Conservation (phyloP, 2,797 vertebrate species). For the Silurus aristotelis region DNA sequence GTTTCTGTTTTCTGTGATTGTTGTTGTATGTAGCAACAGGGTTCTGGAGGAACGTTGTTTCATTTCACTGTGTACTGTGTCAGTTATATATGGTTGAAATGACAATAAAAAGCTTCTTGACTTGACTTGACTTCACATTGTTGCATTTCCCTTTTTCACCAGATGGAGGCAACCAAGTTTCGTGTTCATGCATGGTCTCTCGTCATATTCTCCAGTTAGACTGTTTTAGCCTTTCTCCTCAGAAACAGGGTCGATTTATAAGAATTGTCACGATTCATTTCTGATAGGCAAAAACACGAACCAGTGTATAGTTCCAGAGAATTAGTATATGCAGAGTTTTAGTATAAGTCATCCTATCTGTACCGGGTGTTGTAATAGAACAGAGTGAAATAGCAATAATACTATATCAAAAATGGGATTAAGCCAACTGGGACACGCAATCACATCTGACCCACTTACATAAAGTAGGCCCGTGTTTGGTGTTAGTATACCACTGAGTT, state of each 20-base stretch:
- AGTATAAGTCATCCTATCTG: not conserved
- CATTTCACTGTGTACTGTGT: too few species aligned
- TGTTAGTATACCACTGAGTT: not conserved
- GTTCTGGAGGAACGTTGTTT: too few species aligned
- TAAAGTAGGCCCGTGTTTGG: not conserved
- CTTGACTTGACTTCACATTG: not conserved
- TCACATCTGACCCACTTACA: constrained; percentile 11
- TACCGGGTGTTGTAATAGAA: not conserved
- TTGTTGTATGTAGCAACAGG: too few species aligned
- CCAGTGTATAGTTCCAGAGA: not conserved
- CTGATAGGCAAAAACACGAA: not conserved
- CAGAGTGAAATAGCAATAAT: not conserved
- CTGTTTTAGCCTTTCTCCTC: not conserved
- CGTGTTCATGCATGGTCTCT: not conserved
- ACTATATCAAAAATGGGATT: constrained; percentile 7
- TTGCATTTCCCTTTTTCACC: constrained; percentile 15
- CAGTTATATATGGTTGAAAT: too few species aligned
- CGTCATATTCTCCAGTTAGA: not conserved
- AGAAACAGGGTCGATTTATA: not conserved
- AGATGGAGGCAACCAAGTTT: constrained; percentile 49
- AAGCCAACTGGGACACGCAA: not conserved
- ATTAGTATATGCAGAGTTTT: not conserved
- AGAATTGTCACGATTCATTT: not conserved
- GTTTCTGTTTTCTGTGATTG: too few species aligned
- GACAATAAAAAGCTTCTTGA: too few species aligned